These are phyloP conservation scores for Tachina grossa DNA, from an alignment of 2,888 invertebrate species.

Conservation along the genomic window DNA sequence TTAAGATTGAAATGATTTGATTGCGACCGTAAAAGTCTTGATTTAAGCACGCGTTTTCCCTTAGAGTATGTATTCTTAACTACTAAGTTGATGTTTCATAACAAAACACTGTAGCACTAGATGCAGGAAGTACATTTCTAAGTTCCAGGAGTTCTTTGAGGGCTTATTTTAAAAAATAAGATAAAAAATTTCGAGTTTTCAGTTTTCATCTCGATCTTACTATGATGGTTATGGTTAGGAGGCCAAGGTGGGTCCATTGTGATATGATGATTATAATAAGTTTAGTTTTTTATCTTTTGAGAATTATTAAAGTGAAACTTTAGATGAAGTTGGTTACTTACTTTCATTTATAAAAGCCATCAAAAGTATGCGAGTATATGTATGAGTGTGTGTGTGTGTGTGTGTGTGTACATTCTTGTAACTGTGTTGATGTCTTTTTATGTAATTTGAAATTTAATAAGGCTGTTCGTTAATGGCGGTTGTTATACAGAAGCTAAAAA, in stretches of 20 bases:
- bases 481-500: slow-evolving; percentile 26
- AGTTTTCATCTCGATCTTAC: background rate
- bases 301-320: slow-evolving; percentile 24
- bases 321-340: background rate
- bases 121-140: too few species aligned
- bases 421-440: slow-evolving; percentile 1
- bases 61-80: too few species aligned
- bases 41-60: too few species aligned
- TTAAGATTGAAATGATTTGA: too few species aligned
- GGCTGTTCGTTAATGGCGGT: slow-evolving; percentile 44
- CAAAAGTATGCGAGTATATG: background rate
- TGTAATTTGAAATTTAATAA: slow-evolving; percentile 62
- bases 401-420: background rate
- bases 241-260: too few species aligned
- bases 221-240: background rate
- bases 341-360: slow-evolving; percentile 9
- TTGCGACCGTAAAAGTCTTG: too few species aligned
- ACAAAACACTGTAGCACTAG: too few species aligned
- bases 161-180: too few species aligned
- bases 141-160: too few species aligned
- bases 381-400: background rate
- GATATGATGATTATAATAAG: background rate
- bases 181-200: background rate
- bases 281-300: background rate
- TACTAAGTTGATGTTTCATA: too few species aligned